Conservation (phyloP, 1,140 invertebrate genomes). For the Orussus abietinus region DNA sequence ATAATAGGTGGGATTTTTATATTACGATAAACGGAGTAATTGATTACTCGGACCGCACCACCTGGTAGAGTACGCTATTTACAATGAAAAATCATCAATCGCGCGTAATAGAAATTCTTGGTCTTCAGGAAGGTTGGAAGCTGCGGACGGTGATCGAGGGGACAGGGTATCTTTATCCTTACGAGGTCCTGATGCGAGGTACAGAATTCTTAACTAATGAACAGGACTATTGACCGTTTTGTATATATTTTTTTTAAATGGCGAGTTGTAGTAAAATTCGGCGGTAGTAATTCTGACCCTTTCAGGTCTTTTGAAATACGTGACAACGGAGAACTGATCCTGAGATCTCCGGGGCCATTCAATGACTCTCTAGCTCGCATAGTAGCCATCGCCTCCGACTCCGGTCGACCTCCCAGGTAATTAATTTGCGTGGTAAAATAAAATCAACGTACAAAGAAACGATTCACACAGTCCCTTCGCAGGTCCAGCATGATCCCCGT, state of each 20-base stretch:
- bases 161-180: constrained; percentile 69
- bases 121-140: constrained; percentile 63
- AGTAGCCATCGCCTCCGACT: constrained; percentile 76
- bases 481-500: constrained; percentile 69
- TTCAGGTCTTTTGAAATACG: constrained; percentile 53
- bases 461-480: too few species aligned
- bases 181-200: constrained; percentile 69
- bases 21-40: too few species aligned
- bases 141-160: constrained; percentile 73
- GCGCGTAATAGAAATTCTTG: constrained; percentile 1
- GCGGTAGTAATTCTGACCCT: constrained; percentile 6
- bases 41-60: not conserved
- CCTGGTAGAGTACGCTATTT: too few species aligned
- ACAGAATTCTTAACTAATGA: constrained; percentile 10
- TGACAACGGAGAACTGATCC: constrained; percentile 54
- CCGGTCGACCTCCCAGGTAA: constrained; percentile 69
- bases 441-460: not conserved
- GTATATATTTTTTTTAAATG: constrained; percentile 1
- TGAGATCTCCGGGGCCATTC: constrained; percentile 56
- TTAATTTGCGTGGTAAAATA: constrained; percentile 3
- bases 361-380: constrained; percentile 60
- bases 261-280: constrained; percentile 9
- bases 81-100: too few species aligned
- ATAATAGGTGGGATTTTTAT: constrained; percentile 44
- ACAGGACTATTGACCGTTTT: not conserved